phyloP scores from a whole-genome alignment of 2,113 vertebrate genomes.

The Oryctolagus cuniculus region DNA sequence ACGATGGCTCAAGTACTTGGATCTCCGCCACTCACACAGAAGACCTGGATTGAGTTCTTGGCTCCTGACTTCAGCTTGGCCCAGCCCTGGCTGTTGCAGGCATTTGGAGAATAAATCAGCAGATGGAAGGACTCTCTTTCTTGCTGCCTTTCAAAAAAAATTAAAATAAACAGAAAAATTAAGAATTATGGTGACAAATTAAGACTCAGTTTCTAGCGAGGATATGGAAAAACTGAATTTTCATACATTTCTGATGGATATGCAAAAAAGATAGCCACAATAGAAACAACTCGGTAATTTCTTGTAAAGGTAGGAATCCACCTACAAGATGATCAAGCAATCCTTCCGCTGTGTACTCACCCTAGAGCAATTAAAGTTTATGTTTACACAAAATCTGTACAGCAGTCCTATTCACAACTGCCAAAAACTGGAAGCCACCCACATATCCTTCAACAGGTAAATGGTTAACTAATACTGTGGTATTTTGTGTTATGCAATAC shows the following conservation, averaged over 20 bases:
- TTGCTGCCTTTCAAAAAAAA: too few relatives aligned
- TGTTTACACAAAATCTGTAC: slow-evolving; percentile 4
- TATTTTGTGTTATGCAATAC: not conserved
- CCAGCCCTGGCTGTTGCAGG: too few relatives aligned
- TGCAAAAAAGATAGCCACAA: not conserved
- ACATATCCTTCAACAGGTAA: not conserved
- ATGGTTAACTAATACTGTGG: not conserved
- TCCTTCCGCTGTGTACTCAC: not conserved
- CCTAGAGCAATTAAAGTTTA: slow-evolving; percentile 22
- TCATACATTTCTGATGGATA: not conserved
- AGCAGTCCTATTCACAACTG: not conserved
- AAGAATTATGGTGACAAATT: too few relatives aligned
- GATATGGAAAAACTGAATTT: not conserved
- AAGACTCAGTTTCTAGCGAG: not conserved
- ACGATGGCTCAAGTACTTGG: too few relatives aligned
- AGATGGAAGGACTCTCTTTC: too few relatives aligned
- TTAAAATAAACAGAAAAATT: too few relatives aligned
- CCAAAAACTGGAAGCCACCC: slow-evolving; percentile 35
- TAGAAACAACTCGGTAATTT: not conserved
- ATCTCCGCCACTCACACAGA: too few relatives aligned
- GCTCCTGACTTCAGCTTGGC: too few relatives aligned
- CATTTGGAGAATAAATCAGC: too few relatives aligned
- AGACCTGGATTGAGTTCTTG: too few relatives aligned
- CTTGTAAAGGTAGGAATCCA: not conserved
- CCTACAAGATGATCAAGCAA: not conserved